Base-by-base conservation (phyloP, 2,797 vertebrate genomes). In the Sciurus vulgaris region DNA sequence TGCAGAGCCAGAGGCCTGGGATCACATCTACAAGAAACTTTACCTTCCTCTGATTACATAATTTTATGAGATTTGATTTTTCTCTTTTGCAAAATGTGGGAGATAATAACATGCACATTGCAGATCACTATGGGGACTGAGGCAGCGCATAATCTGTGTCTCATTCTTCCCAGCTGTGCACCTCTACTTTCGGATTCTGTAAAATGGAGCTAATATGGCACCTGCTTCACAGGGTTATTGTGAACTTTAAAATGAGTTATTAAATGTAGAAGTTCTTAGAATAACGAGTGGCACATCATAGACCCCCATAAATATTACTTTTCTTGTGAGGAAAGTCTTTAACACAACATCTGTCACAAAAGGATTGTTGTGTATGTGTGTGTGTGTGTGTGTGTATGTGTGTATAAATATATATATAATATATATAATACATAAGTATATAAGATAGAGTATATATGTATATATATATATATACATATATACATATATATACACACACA, bases 241-340 rank as follows among this genome's bases (percentile, higher is more conserved):
- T 44, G 24, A 67, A 28, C 9, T 56, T 67, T 86, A 85, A 59
- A n/a, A 59, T 90, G 78, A 85, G 18, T 87, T 82, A 84, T n/a
- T 95, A 24, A 49, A 14, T 49, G 22, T 65, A 78, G n/a, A 74
- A 92, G 30, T 85, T 65, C 81, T 76, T 94, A 72, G 30, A 72
- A 47, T 74, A 93, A 79, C 20, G 88, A 24, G 8, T 33, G 67
- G 69, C 1, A 65, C 0, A 28, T 73, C 77, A 41, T 18, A 69
- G 35, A n/a, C 6, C 5, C 17, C 65, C 28, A 22, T 59, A 81
- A 54, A 70, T 38, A 70, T 30, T 47, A 65, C 82, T 74, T 54
- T 84, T 79, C 76, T 74, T 70, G 83, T 77, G 15, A 86, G 9
- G 41, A 6, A 82, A 70, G 8, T 74, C 18, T 44, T 72, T 77